These are phyloP conservation scores for Spisula solida DNA, from an alignment of 2,888 invertebrate genomes.

Conservation along the genomic window DNA sequence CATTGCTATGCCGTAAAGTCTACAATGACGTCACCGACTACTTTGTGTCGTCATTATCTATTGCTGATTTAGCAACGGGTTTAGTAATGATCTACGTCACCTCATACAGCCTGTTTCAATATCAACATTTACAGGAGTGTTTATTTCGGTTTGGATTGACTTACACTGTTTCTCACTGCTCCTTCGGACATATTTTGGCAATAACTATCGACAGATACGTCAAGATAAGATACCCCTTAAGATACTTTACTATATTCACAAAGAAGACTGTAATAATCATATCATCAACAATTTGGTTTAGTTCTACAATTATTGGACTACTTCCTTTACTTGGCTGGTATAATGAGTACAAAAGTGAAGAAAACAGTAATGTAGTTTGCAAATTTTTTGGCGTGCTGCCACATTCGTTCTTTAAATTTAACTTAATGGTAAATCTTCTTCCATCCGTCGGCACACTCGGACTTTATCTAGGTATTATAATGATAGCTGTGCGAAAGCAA, in stretches of 20 bases:
- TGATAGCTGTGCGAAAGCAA: slow-evolving; percentile 67
- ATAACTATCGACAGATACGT: slow-evolving; percentile 76
- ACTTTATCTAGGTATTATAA: slow-evolving; percentile 70
- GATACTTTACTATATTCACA: slow-evolving; percentile 65
- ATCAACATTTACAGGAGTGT: slow-evolving; percentile 74
- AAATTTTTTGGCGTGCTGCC: slow-evolving; percentile 71
- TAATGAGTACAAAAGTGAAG: slow-evolving; percentile 29
- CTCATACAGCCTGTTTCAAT: slow-evolving; percentile 74
- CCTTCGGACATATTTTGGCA: slow-evolving; percentile 69
- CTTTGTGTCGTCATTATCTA: slow-evolving; percentile 71
- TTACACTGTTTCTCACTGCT: slow-evolving; percentile 63
- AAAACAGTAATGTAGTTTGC: slow-evolving; percentile 58
- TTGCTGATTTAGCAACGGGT: slow-evolving; percentile 76
- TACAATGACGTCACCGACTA: slow-evolving; percentile 64
- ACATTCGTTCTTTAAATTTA: slow-evolving; percentile 63
- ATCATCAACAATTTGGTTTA: slow-evolving; percentile 66
- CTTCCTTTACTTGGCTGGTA: slow-evolving; percentile 73
- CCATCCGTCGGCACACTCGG: slow-evolving; percentile 59
- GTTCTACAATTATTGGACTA: slow-evolving; percentile 68
- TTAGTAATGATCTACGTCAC: slow-evolving; percentile 73
- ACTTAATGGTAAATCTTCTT: slow-evolving; percentile 57
- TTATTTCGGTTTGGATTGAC: slow-evolving; percentile 72
- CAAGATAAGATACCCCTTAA: slow-evolving; percentile 74
- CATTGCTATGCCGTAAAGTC: slow-evolving; percentile 53
- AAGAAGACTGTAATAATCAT: slow-evolving; percentile 58